phyloP scores from a whole-genome alignment of 2,888 invertebrate species.

The Biston stratarius region DNA sequence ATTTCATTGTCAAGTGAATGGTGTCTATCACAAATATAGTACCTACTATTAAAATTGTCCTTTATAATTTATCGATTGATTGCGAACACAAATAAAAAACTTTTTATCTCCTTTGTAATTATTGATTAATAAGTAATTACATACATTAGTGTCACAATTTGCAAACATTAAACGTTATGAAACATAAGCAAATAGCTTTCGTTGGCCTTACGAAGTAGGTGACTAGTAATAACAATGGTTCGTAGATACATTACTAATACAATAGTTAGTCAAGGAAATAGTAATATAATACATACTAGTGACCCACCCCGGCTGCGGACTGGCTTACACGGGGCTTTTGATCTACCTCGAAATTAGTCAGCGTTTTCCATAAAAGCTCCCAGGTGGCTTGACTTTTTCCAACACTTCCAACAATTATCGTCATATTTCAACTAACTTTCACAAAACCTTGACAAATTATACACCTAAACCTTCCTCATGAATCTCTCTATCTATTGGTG shows the following conservation, averaged over 20 bases:
- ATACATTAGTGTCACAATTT: slow-evolving; percentile 43
- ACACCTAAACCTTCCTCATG: no score
- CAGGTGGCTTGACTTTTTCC: no score
- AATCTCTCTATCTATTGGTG: no score
- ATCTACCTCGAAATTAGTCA: no score
- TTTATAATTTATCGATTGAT: slow-evolving; percentile 14
- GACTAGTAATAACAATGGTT: slow-evolving; percentile 39
- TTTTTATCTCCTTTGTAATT: slow-evolving; percentile 20
- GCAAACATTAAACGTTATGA: slow-evolving; percentile 46
- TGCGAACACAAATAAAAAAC: slow-evolving; percentile 22
- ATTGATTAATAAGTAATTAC: slow-evolving; percentile 43
- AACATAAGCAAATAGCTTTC: slow-evolving; percentile 52
- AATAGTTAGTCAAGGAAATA: slow-evolving; percentile 10
- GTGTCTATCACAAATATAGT: slow-evolving; percentile 20
- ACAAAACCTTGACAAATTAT: no score
- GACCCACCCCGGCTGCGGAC: no score
- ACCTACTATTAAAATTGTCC: slow-evolving; percentile 12
- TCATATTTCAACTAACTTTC: no score
- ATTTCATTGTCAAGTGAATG: slow-evolving; percentile 30
- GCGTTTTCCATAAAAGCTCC: no score
- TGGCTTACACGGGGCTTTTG: no score
- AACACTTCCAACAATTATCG: no score
- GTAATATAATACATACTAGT: slow-evolving; percentile 1
- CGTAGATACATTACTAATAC: slow-evolving; percentile 6
- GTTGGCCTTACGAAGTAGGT: slow-evolving; percentile 48